A percentile compares a stretch with the other conserved stretches of the same genome.
Evolutionary conservation across 2,113 vertebrate genomes (phyloP).

Genomic region (Rutilus rutilus): DNA sequence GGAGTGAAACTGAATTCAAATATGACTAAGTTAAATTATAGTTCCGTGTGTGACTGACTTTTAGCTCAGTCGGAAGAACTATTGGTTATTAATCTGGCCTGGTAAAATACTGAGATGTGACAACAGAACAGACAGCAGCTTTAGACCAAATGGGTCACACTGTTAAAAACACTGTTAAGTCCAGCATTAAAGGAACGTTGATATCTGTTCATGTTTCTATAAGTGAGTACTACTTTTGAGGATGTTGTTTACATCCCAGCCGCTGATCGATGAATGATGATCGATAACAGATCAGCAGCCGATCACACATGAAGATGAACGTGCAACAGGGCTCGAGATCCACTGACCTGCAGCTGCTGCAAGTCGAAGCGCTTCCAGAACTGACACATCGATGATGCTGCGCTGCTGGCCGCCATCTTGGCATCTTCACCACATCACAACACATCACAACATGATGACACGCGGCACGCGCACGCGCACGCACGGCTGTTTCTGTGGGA

Average conservation of each 20-base stretch:
- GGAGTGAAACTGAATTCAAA: not conserved
- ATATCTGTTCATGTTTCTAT: not conserved
- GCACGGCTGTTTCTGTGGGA: no score
- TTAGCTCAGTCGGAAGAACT: not conserved
- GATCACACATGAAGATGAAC: not conserved
- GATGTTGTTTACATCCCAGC: conserved; percentile 65
- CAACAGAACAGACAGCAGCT: not conserved
- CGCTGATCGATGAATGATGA: conserved; percentile 94
- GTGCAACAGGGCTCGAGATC: conserved; percentile 37
- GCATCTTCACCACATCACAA: not conserved
- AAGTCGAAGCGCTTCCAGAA: conserved; percentile 98
- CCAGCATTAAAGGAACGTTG: not conserved
- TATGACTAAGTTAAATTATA: not conserved
- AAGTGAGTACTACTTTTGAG: conserved; percentile 29
- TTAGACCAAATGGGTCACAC: not conserved
- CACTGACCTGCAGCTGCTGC: conserved; percentile 95
- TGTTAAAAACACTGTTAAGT: no score
- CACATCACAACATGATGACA: conserved; percentile 70
- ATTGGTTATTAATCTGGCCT: not conserved
- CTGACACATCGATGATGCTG: conserved; percentile 97
- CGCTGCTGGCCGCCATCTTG: conserved; percentile 97
- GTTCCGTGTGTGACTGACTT: not conserved
- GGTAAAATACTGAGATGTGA: not conserved
- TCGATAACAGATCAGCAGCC: conserved; percentile 84
- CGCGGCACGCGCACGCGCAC: conserved; percentile 53